Conservation (phyloP, 2,113 vertebrate genomes). For the Chaetops frenatus region DNA sequence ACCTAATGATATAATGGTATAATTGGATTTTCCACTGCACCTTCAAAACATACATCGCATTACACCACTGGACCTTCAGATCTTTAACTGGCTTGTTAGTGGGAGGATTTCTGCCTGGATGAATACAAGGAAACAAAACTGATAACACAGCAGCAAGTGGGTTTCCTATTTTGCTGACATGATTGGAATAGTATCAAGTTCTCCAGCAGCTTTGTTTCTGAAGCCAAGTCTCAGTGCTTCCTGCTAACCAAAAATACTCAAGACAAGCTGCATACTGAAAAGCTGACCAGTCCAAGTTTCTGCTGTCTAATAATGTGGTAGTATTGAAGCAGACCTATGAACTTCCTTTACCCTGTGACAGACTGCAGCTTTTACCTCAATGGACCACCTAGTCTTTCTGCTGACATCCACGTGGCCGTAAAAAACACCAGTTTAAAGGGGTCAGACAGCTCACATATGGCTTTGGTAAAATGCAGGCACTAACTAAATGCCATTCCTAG, state of each 20-base stretch:
- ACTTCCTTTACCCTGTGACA: not conserved
- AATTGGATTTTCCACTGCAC: not conserved
- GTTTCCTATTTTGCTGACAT: slow-evolving; percentile 38
- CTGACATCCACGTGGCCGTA: not conserved
- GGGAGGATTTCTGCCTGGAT: slow-evolving; percentile 11
- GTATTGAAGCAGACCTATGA: not conserved
- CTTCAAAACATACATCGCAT: not conserved
- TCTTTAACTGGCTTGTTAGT: not conserved
- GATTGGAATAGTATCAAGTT: not conserved
- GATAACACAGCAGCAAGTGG: slow-evolving; percentile 29
- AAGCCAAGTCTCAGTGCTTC: slow-evolving; percentile 8
- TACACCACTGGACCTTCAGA: not conserved
- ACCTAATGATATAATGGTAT: not conserved
- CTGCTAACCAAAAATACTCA: slow-evolving; percentile 19
- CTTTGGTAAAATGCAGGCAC: slow-evolving; percentile 4
- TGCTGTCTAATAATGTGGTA: slow-evolving; percentile 31
- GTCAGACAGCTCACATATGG: not conserved
- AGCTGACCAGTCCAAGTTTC: not conserved
- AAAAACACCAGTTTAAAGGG: not conserved
- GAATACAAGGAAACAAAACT: slow-evolving; percentile 10
- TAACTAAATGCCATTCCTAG: slow-evolving; percentile 9
- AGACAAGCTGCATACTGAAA: not conserved
- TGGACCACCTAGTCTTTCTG: slow-evolving; percentile 33
- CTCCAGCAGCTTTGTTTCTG: not conserved
- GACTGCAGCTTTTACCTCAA: not conserved